Evolutionary conservation across 1,140 invertebrate species (phyloP), one percentile per base, ranked within the genome.

Genomic region (Drosophila ficusphila): DNA sequence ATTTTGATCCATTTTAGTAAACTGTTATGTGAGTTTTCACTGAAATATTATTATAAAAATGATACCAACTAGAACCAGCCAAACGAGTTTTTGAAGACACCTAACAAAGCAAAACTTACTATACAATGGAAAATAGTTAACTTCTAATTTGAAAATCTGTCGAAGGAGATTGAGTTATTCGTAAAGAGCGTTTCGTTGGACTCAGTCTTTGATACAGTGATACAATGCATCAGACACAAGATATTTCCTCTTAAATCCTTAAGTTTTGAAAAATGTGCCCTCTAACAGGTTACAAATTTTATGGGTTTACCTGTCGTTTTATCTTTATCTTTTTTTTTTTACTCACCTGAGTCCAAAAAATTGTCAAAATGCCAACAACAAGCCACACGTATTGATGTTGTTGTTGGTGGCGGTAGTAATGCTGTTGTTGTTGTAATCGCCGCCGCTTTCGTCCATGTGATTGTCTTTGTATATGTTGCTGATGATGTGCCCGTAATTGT

Each of bases 331-430:
- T 16, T 8, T 47, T 25, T 18, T 62, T 36, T 39, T 39, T 14
- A 67, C 79, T 81, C 56, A 85, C 79, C 79, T 86, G 76, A 38
- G 79, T 51, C 72, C 54, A 81, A 51, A 56, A 76, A 69, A 85
- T 81, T 69, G 71, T 76, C 41, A 81, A 76, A 76, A 81, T 69
- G 21, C 53, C 75, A 52, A 85, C 75, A 61, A 57, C 57, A 47
- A 85, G 51, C 81, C 58, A 62, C 29, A 58, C 36, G 21, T 68
- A 33, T 56, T 52, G 76, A 6, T 57, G 65, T 33, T 73, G 48
- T 34, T 57, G 64, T 25, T 9, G 25, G 48, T 46, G 36, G 3
- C 53, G 47, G 3, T 29, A n/a, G n/a, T n/a, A n/a, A n/a, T n/a
- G n/a, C n/a, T n/a, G 19, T 18, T 71, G 23, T 48, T 42, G 46